These are phyloP conservation scores for Rhinoraja longicauda DNA, from an alignment of 2,797 vertebrate species.

Conservation along the genomic window DNA sequence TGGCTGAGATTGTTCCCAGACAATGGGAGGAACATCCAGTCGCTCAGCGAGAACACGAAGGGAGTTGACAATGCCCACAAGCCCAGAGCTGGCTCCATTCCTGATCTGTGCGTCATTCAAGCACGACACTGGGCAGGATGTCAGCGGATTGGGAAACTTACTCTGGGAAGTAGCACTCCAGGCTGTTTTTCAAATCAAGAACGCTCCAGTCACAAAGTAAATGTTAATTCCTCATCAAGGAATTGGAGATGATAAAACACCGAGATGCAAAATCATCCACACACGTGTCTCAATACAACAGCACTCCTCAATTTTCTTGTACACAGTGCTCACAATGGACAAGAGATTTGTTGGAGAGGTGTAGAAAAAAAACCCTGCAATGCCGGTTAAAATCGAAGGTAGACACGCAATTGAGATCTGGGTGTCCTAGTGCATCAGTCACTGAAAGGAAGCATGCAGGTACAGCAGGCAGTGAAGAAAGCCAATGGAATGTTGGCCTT, in stretches of 20 bases:
- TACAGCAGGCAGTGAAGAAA: too few relatives aligned
- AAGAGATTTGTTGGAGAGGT: too few relatives aligned
- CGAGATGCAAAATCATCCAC: neutral
- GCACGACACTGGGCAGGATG: neutral
- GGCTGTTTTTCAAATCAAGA: neutral
- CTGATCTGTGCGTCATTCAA: neutral
- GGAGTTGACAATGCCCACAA: neutral
- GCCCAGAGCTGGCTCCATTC: neutral
- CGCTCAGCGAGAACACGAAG: neutral
- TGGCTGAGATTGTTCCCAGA: neutral
- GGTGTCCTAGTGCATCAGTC: too few relatives aligned
- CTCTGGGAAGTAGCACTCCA: neutral
- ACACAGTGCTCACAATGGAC: too few relatives aligned
- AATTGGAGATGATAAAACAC: neutral
- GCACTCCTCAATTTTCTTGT: neutral
- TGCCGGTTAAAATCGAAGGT: too few relatives aligned
- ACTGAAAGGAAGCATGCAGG: too few relatives aligned
- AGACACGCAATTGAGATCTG: too few relatives aligned
- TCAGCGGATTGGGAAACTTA: neutral
- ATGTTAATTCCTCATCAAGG: neutral
- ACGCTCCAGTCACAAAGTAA: neutral
- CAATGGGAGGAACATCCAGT: neutral
- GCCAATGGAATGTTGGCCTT: too few relatives aligned
- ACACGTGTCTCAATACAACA: neutral
- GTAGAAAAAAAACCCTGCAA: too few relatives aligned